Evolutionary conservation across 1,140 invertebrate species (phyloP), one percentile per base, ranked within the genome.

Genomic region (Aphelenchoides avenae): DNA sequence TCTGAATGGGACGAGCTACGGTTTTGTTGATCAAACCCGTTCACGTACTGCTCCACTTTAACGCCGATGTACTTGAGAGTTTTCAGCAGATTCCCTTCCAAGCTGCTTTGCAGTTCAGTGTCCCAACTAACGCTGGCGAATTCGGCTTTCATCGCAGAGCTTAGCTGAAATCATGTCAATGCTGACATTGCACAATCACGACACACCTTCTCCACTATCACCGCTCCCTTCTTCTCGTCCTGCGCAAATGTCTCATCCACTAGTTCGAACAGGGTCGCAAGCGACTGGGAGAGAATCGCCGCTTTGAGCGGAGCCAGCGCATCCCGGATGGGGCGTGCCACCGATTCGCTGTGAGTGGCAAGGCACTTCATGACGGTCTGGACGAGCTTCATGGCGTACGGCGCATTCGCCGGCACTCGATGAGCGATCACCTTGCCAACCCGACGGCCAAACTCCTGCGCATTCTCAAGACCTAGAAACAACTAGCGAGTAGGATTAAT

Each of bases 241-340:
- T 64, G 47, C 13, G 55, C 59, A 48, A 74, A 74, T 18, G 57
- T 56, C 31, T 73, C 54, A 37, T 74, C 55, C 20, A 75, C 57
- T 9, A 69, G 26, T 5, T 47, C 29, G 43, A 65, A 64, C 13
- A 74, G 37, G 39, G 52, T 57, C 9, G 54, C 22, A 9, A 74
- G 44, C 1, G 71, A 76, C 36, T 73, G 66, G 24, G 56, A 56
- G 4, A 74, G 48, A 24, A 75, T 56, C 9, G 64, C 53, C 24
- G 64, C 46, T 39, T 76, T 73, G n/a, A 73, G 51, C 20, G 71
- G 72, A 40, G 51, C 30, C n/a, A 76, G 48, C 1, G 66, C 66
- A 29, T 70, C 67, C 13, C 66, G 48, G 36, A 65, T 63, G 15
- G 55, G 36, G 20, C 52, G 56, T 9, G 58, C 44, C 20, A 70